Percentiles rank a stretch among this genome's conserved stretches.
Conservation (phyloP, 2,113 vertebrate genomes). For the Atherinomorus stipes region DNA sequence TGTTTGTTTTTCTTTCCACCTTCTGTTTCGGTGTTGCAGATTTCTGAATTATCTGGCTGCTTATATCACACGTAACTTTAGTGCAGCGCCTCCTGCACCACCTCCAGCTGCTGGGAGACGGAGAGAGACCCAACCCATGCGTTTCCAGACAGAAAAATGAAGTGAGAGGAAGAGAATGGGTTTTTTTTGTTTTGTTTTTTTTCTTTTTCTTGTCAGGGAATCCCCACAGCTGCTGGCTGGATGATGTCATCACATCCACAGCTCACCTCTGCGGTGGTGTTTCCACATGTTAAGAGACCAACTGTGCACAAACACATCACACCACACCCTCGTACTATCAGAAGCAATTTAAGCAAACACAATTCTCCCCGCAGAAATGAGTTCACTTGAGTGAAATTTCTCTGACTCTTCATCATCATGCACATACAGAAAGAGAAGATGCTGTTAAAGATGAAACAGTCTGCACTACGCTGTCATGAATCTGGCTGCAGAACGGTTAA, state of each 20-base stretch:
- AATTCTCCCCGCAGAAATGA: neutral
- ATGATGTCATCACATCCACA: constrained; percentile 70
- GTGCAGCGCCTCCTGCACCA: constrained; percentile 29
- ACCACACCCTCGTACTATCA: constrained; percentile 60
- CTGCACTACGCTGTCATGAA: constrained; percentile 5
- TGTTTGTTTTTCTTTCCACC: constrained; percentile 15
- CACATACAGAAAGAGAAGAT: neutral
- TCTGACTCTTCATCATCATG: neutral
- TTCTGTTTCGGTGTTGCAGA: constrained; percentile 27
- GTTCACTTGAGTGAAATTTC: constrained; percentile 1
- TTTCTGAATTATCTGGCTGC: constrained; percentile 29
- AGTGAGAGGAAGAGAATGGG: constrained; percentile 48
- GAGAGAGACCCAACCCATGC: constrained; percentile 37
- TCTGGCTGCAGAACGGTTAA: constrained; percentile 13
- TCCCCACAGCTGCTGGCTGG: constrained; percentile 71
- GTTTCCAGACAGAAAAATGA: constrained; percentile 28
- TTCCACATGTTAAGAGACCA: constrained; percentile 71
- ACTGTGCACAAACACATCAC: constrained; percentile 27
- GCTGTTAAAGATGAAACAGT: constrained; percentile 13
- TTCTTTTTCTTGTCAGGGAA: constrained; percentile 70
- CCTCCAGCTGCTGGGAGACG: constrained; percentile 7
- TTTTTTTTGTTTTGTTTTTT: constrained; percentile 49
- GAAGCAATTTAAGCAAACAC: constrained; percentile 27
- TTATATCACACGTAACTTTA: constrained; percentile 42
- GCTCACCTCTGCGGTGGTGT: constrained; percentile 69